Base-by-base conservation (phyloP, 2,888 invertebrate species). In the Orthosia gracilis region DNA sequence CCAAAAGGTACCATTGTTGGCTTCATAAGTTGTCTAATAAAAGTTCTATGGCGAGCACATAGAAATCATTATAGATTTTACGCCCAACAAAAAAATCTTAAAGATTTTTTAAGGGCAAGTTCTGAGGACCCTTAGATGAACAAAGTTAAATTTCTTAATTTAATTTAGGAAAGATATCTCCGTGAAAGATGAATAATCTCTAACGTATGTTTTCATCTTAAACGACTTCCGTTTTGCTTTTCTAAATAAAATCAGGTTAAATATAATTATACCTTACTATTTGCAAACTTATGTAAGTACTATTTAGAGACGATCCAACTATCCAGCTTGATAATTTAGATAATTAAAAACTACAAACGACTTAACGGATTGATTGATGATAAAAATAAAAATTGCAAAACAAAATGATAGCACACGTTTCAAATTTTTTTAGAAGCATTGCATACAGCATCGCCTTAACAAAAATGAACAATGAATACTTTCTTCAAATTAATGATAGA, bases 401-500 rank as follows among this genome's bases (percentile, higher is more conserved):
- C 64, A 21, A 49, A 73, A 59, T 64, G 54, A 54, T 21, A 40
- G 5, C 18, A 50, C 54, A 40, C 45, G 9, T 15, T 23, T n/a
- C 13, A 15, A 23, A 4, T 7, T 50, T n/a, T 62, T 68, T 68
- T 47, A 0, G 1, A 11, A 40, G 3, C n/a, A n/a, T 40, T 0
- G 3, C 23, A 50, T 15, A 40, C 15, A 78, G 23, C 88, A 50
- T 80, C 78, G 68, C 85, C 88, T 88, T 88, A 88, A 88, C 71
- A 85, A 75, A 76, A 85, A 80, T 80, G 91, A 92, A 86, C 89
- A 89, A 93, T 93, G 91, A 92, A 90, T 89, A 90, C 91, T 90
- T 91, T 90, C 88, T 86, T 89, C 88, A 89, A 90, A 95, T 94
- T 94, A 93, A 95, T 95, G 94, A 94, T 92, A 86, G 81, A 84